A percentile compares a stretch with the other conserved stretches of the same genome.
Evolutionary conservation across 2,888 invertebrate species (phyloP).

Genomic region (Dinocampus coccinellae): DNA sequence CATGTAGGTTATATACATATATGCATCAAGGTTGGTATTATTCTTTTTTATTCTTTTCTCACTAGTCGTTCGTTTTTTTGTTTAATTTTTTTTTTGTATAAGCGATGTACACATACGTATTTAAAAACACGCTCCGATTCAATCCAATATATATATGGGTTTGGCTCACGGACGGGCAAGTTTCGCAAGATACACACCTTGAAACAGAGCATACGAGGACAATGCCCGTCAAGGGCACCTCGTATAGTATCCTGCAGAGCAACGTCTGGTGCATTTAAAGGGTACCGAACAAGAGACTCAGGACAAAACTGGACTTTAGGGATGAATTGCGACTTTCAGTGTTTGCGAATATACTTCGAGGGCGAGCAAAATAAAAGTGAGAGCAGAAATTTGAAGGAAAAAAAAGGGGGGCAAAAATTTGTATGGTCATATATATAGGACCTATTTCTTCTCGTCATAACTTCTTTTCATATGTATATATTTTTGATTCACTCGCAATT

Average conservation of each 20-base stretch:
- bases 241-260: constrained; percentile 23
- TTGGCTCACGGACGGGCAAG: neutral
- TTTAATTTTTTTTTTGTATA: constrained; percentile 7
- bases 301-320: constrained; percentile 14
- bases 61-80: constrained; percentile 33
- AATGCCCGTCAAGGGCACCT: constrained; percentile 10
- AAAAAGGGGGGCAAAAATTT: neutral
- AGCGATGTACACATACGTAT: no score
- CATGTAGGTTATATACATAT: constrained; percentile 27
- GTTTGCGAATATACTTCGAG: neutral
- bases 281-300: constrained; percentile 11
- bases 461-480: neutral
- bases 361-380: constrained; percentile 6
- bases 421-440: neutral
- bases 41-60: constrained; percentile 15
- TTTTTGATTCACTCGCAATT: neutral
- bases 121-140: constrained; percentile 31
- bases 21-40: constrained; percentile 24
- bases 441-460: neutral
- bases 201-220: constrained; percentile 3
- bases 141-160: neutral
- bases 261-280: constrained; percentile 33
- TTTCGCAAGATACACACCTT: constrained; percentile 6
- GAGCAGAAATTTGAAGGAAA: neutral
- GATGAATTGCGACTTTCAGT: constrained; percentile 9